These are phyloP conservation scores for Podabrus alpinus DNA, from an alignment of 2,888 invertebrate genomes.

Conservation along the genomic window DNA sequence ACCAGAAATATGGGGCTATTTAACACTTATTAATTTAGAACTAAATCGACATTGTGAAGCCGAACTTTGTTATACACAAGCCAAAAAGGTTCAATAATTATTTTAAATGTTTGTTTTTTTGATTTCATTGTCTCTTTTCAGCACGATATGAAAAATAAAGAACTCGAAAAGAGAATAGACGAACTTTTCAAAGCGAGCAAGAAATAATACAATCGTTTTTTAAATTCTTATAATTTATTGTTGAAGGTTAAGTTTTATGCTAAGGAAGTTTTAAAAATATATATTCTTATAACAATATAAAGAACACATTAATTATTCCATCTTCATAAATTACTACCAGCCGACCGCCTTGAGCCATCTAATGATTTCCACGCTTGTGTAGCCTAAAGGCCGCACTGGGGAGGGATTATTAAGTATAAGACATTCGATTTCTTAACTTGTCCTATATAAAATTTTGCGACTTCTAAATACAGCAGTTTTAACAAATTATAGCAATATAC, in stretches of 20 bases:
- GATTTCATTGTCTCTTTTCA: background rate
- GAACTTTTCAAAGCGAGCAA: background rate
- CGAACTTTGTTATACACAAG: conserved; percentile 49
- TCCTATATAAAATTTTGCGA: too few species aligned
- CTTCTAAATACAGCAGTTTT: too few species aligned
- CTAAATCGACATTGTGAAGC: conserved; percentile 45
- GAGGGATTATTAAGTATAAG: too few species aligned
- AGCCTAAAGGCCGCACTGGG: too few species aligned
- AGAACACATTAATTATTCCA: too few species aligned
- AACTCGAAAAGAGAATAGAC: conserved; percentile 1
- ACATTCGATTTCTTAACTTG: too few species aligned
- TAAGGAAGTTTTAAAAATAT: background rate
- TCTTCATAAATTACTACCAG: too few species aligned
- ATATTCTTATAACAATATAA: too few species aligned
- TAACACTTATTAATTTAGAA: conserved; percentile 50
- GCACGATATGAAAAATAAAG: conserved; percentile 13
- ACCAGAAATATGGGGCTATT: conserved; percentile 51
- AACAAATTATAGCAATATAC: too few species aligned
- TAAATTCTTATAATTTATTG: background rate
- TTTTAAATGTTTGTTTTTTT: background rate
- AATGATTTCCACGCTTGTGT: too few species aligned
- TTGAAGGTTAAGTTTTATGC: background rate
- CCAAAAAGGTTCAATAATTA: conserved; percentile 39
- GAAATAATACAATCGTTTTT: background rate
- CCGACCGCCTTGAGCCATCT: too few species aligned